These are phyloP conservation scores for Rhinogobius similis DNA, from an alignment of 2,113 vertebrate species.

Conservation along the genomic window DNA sequence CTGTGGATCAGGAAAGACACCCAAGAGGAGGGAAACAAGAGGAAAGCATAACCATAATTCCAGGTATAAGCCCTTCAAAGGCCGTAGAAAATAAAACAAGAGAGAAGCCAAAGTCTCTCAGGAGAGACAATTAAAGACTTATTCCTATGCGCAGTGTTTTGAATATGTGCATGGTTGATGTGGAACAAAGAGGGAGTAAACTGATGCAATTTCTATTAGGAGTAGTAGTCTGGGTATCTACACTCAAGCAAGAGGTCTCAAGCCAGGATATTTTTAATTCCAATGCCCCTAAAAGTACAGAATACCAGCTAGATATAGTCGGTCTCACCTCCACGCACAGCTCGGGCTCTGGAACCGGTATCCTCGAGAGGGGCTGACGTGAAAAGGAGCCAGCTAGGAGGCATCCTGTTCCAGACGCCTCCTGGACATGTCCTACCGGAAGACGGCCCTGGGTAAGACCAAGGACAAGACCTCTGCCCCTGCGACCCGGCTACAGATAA, in stretches of 20 bases:
- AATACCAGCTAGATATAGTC: too few species aligned
- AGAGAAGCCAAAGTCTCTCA: conserved; percentile 9
- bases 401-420: too few species aligned
- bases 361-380: too few species aligned
- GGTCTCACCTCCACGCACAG: too few species aligned
- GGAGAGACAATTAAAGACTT: conserved; percentile 18
- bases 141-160: neutral
- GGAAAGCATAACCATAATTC: conserved; percentile 14
- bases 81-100: conserved; percentile 3
- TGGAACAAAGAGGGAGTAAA: conserved; percentile 9
- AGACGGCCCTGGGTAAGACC: too few species aligned
- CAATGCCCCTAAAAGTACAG: too few species aligned
- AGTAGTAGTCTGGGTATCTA: neutral
- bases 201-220: neutral
- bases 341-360: too few species aligned
- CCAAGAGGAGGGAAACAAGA: conserved; percentile 20
- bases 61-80: conserved; percentile 10
- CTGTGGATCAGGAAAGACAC: conserved; percentile 15
- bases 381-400: too few species aligned
- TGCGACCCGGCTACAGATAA: too few species aligned
- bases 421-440: too few species aligned
- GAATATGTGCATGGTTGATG: conserved; percentile 3
- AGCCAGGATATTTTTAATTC: neutral
- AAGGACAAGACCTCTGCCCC: too few species aligned
- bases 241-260: neutral